Conservation (phyloP, 2,888 invertebrate species). For the Leptopterna dolabrata region DNA sequence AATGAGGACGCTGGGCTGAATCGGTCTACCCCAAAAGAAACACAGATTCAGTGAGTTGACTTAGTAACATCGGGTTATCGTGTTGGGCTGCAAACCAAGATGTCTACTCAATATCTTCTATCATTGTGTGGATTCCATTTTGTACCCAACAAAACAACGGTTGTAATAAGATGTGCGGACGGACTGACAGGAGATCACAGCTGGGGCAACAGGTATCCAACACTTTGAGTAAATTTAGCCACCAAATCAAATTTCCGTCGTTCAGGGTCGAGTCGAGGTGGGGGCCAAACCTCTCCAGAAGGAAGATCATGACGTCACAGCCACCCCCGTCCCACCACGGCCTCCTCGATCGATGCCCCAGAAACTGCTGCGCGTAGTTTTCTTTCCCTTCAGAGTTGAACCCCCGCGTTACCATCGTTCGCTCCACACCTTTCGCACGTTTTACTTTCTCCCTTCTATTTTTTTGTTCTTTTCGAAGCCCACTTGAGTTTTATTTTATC, state of each 20-base stretch:
- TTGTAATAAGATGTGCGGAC: no score
- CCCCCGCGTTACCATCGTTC: background rate
- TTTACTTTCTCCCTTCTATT: background rate
- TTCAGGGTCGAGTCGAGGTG: background rate
- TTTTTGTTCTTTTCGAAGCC: background rate
- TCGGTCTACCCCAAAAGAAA: no score
- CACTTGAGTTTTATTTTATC: background rate
- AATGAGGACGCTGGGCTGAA: no score
- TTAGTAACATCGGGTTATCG: no score
- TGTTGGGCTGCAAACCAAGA: no score
- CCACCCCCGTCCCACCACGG: background rate
- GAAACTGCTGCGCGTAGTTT: slow-evolving; percentile 39
- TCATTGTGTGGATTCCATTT: no score
- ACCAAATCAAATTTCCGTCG: background rate
- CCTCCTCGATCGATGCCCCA: slow-evolving; percentile 32
- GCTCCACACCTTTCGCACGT: background rate
- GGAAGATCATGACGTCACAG: slow-evolving; percentile 18
- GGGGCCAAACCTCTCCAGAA: background rate
- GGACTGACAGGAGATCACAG: no score
- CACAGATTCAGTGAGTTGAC: no score
- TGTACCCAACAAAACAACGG: no score
- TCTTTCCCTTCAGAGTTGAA: background rate
- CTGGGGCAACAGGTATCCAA: background rate
- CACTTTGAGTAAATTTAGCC: background rate
- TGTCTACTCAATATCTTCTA: no score